Conservation (phyloP, 2,888 invertebrate species). For the Nomada fucata region DNA sequence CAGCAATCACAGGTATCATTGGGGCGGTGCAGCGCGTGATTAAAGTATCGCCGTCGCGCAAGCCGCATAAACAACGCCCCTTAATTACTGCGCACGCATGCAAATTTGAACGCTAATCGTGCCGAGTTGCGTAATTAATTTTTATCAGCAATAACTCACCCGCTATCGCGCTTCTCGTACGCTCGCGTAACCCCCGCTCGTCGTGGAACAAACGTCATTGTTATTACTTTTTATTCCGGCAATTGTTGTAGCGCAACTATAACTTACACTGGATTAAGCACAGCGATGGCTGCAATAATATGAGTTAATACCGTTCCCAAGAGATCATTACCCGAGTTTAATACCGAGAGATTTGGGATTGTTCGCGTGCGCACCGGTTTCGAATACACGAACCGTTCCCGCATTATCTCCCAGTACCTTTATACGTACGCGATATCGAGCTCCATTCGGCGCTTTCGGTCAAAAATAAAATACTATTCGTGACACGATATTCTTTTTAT, state of each 20-base stretch:
- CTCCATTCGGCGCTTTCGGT: background rate
- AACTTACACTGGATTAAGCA: background rate
- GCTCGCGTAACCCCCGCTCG: background rate
- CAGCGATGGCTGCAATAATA: conserved; percentile 5
- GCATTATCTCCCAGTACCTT: background rate
- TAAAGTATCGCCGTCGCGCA: conserved; percentile 42
- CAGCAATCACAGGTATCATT: conserved; percentile 34
- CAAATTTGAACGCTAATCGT: conserved; percentile 33
- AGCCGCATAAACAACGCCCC: conserved; percentile 37
- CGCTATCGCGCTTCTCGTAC: conserved; percentile 1
- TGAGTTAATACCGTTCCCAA: background rate
- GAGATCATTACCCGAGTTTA: conserved; percentile 1
- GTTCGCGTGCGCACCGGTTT: background rate
- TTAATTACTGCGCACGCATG: conserved; percentile 33
- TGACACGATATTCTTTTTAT: too few relatives aligned
- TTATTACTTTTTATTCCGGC: background rate
- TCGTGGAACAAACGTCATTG: background rate
- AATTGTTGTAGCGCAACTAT: background rate
- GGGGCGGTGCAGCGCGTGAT: conserved; percentile 17
- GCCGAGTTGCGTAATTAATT: conserved; percentile 32
- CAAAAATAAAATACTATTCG: too few relatives aligned
- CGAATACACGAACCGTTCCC: background rate
- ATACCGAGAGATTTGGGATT: background rate
- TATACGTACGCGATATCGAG: too few relatives aligned
- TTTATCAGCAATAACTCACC: conserved; percentile 22